Evolutionary conservation across 2,797 vertebrate species (phyloP), one percentile per base, ranked within the genome.

Genomic region (Sparidentex hasta): DNA sequence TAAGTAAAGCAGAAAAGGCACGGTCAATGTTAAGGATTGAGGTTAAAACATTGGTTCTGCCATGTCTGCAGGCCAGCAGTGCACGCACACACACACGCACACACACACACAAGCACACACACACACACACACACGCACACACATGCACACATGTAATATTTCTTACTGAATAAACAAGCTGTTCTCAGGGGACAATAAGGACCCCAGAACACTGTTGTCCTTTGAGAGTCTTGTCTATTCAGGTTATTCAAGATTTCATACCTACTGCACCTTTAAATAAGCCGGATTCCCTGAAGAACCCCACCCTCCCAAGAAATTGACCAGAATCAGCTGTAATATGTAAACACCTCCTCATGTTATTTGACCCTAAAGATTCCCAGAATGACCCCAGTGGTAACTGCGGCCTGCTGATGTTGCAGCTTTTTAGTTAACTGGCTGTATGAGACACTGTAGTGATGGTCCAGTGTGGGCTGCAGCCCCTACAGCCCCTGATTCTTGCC

Each of bases 1-100:
- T 58, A 7, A 52, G 56, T 43, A 51, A 55, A 52, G 47, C 16
- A 46, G 56, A 75, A n/a, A 80, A 46, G 59, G 64, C 65, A 54
- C 51, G 79, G 71, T 81, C 47, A 65, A 11, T 47, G 75, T 71
- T 52, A 69, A 78, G n/a, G 21, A 63, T 72, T 55, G 0, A 77
- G 57, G 71, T 64, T 21, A 52, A 64, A 80, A 74, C 43, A 51
- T 64, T 23, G 46, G 27, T 27, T 50, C 57, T 63, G 14, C 48
- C 11, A 38, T 44, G 58, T 51, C 51, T 85, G 72, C 46, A 64
- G 59, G 69, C 65, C 47, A 51, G 48, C 3, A 38, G 20, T 67
- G 46, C 7, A 23, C 2, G 64, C 23, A 59, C 50, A 58, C 54
- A 57, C 50, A 52, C 13, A 51, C n/a, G n/a, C n/a, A n/a, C n/a